These are phyloP conservation scores for Neofelis nebulosa DNA, from an alignment of 2,113 vertebrate species.

Conservation along the genomic window DNA sequence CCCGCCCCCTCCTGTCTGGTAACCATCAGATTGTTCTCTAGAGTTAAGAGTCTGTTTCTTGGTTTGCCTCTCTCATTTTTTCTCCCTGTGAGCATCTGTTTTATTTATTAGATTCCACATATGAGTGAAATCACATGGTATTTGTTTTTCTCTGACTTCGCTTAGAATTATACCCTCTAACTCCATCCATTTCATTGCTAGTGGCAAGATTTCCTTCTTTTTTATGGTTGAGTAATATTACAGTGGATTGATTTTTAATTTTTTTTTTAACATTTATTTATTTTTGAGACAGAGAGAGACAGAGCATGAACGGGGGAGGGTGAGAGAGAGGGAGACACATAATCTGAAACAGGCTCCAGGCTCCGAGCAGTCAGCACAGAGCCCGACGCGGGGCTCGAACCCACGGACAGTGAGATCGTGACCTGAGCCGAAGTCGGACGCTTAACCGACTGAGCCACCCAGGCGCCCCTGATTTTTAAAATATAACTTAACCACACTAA, in stretches of 20 bases:
- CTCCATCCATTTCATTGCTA: background rate
- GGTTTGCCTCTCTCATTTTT: background rate
- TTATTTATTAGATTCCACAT: background rate
- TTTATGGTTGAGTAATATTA: background rate
- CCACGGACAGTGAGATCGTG: no score
- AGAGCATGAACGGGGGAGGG: no score
- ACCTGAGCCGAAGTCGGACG: no score
- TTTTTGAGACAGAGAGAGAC: no score
- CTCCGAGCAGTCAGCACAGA: no score
- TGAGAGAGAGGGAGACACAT: no score
- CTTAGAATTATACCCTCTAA: background rate
- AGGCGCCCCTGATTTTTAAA: background rate
- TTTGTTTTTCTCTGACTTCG: background rate
- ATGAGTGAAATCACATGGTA: background rate
- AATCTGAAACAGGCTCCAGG: no score
- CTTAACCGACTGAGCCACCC: no score
- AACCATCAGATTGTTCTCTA: background rate
- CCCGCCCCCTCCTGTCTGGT: background rate
- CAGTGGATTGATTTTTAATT: background rate
- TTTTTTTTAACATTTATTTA: no score
- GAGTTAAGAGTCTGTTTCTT: background rate
- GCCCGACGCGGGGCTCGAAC: no score
- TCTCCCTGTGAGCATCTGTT: background rate
- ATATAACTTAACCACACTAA: background rate
- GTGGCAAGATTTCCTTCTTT: background rate